Percentiles rank a stretch among this genome's conserved stretches.
These are phyloP conservation scores for Phylloscopus whistleri DNA, from an alignment of 2,113 vertebrate genomes.

Conservation along the genomic window DNA sequence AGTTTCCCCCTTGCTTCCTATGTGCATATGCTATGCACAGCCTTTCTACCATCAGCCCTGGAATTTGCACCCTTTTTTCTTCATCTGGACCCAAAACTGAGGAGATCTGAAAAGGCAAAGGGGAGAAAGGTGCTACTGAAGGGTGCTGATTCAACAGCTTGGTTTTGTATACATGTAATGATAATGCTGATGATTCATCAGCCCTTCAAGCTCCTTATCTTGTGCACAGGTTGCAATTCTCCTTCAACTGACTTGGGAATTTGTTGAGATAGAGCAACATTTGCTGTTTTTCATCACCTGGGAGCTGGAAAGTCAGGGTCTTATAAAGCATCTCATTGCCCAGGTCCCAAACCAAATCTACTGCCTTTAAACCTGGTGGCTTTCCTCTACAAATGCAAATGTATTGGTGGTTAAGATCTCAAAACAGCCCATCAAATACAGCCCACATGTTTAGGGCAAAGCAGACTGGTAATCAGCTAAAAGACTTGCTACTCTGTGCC, in stretches of 20 bases:
- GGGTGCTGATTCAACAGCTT: not conserved
- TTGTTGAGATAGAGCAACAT: not conserved
- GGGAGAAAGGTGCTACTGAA: not conserved
- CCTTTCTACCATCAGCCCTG: not conserved
- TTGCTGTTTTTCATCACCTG: not conserved
- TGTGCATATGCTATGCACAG: not conserved
- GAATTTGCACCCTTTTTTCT: not conserved
- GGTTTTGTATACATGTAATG: not conserved
- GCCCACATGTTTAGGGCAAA: not conserved
- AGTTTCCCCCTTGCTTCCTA: not conserved
- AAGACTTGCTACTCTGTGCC: not conserved
- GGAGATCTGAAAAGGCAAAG: not conserved
- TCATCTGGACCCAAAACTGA: not conserved
- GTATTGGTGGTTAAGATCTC: not conserved
- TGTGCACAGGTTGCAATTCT: not conserved
- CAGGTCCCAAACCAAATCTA: not conserved
- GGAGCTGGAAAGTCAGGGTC: not conserved
- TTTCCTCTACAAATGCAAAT: not conserved
- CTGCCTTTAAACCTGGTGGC: not conserved
- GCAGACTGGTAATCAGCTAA: not conserved
- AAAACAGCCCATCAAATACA: not conserved
- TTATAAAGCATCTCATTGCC: not conserved
- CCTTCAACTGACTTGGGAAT: not conserved
- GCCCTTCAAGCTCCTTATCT: not conserved
- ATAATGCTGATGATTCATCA: not conserved